phyloP scores from a whole-genome alignment of 2,888 invertebrate species.

The Pandemis corylana region DNA sequence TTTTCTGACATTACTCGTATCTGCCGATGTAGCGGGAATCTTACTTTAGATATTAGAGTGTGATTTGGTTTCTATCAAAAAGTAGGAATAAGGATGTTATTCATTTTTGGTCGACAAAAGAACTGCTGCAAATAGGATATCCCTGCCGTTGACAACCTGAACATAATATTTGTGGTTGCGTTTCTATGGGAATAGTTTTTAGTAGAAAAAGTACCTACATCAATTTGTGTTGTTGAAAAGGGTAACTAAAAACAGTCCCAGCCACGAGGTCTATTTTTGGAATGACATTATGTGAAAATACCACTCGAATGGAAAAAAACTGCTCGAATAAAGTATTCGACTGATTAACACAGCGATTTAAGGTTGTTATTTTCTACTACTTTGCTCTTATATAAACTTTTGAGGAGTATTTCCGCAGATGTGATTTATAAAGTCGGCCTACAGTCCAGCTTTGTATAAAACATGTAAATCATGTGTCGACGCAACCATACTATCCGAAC shows the following conservation, averaged over 20 bases:
- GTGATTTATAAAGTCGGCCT: too few relatives aligned
- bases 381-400: too few relatives aligned
- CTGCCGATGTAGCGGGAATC: constrained; percentile 1
- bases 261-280: background rate
- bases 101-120: background rate
- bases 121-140: too few relatives aligned
- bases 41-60: background rate
- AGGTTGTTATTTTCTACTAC: too few relatives aligned
- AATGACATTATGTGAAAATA: too few relatives aligned
- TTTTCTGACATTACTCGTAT: background rate
- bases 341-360: too few relatives aligned
- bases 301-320: too few relatives aligned
- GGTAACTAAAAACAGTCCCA: background rate
- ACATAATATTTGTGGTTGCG: too few relatives aligned
- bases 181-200: too few relatives aligned
- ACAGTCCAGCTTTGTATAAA: constrained; percentile 3
- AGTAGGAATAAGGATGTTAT: background rate
- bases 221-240: background rate
- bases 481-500: constrained; percentile 21
- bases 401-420: too few relatives aligned
- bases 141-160: too few relatives aligned
- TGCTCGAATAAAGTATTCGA: too few relatives aligned
- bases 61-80: constrained; percentile 7
- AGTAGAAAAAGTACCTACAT: background rate
- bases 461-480: constrained; percentile 27